Percentiles rank a stretch among this genome's conserved stretches.
phyloP scores from a whole-genome alignment of 2,113 vertebrate genomes.

The Sterrhoptilus dennistouni region DNA sequence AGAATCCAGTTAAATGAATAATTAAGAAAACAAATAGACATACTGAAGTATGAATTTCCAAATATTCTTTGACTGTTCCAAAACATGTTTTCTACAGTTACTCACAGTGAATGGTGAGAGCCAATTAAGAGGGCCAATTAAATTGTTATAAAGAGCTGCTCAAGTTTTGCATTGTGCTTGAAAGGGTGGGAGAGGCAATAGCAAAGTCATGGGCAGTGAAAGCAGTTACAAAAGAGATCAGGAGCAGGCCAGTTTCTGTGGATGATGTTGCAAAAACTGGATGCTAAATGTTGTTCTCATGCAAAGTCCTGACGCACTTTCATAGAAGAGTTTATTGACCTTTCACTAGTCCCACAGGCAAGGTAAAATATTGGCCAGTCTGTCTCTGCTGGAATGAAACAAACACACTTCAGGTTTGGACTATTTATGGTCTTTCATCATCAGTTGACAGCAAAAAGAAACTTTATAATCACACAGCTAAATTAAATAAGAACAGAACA shows the following conservation, averaged over 20 bases:
- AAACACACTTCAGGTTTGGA: background rate
- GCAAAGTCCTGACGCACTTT: constrained; percentile 1
- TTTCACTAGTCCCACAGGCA: background rate
- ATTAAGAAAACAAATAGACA: background rate
- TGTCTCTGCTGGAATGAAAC: constrained; percentile 11
- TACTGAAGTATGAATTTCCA: background rate
- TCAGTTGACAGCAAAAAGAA: background rate
- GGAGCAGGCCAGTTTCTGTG: background rate
- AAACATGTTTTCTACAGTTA: background rate
- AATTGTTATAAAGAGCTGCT: background rate
- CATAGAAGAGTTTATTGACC: background rate
- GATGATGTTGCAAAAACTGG: background rate
- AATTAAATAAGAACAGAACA: constrained; percentile 32
- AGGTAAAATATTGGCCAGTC: constrained; percentile 5
- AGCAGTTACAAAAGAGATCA: background rate
- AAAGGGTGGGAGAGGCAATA: background rate
- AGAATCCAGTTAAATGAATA: background rate
- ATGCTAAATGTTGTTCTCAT: background rate
- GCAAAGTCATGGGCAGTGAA: background rate
- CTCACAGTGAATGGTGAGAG: background rate
- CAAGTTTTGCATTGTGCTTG: fast-evolving
- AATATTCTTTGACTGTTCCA: background rate
- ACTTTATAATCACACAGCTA: background rate
- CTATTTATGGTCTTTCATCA: constrained; percentile 19
- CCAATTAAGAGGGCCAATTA: too few relatives aligned